Percentiles rank a stretch among this genome's conserved stretches.
phyloP scores from a whole-genome alignment of 2,888 invertebrate genomes.

The Euzetes globulus region DNA sequence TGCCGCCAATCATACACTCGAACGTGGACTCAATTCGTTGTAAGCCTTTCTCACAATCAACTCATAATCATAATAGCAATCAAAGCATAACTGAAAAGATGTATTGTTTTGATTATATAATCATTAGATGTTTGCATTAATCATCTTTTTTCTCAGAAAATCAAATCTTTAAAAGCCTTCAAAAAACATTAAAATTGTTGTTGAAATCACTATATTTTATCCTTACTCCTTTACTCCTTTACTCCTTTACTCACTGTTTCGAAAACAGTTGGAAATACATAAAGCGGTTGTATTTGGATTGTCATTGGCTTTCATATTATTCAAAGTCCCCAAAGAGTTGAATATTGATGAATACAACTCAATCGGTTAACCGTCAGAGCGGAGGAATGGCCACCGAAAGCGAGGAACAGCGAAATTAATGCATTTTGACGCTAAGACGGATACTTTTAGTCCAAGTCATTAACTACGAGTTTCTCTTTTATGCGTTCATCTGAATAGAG shows the following conservation, averaged over 20 bases:
- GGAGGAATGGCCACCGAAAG: not conserved
- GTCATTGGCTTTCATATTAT: too few relatives aligned
- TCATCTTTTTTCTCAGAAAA: too few relatives aligned
- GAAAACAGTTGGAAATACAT: too few relatives aligned
- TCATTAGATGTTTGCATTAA: too few relatives aligned
- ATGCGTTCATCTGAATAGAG: not conserved
- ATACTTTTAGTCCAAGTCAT: not conserved
- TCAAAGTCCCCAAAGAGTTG: too few relatives aligned
- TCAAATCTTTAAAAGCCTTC: too few relatives aligned
- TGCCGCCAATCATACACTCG: constrained; percentile 7
- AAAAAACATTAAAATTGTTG: too few relatives aligned
- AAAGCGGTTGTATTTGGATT: too few relatives aligned
- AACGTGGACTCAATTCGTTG: not conserved
- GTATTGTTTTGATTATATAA: not conserved
- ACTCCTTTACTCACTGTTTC: too few relatives aligned
- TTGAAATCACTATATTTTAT: too few relatives aligned
- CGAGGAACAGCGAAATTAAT: not conserved
- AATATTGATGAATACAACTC: not conserved
- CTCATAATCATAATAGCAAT: not conserved
- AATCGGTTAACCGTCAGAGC: not conserved
- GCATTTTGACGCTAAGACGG: not conserved
- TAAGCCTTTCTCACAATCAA: not conserved
- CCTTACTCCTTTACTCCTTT: too few relatives aligned
- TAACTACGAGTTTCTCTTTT: not conserved
- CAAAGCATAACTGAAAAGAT: not conserved